These are phyloP conservation scores for Deroptyus accipitrinus DNA, from an alignment of 2,113 vertebrate genomes.

Conservation along the genomic window DNA sequence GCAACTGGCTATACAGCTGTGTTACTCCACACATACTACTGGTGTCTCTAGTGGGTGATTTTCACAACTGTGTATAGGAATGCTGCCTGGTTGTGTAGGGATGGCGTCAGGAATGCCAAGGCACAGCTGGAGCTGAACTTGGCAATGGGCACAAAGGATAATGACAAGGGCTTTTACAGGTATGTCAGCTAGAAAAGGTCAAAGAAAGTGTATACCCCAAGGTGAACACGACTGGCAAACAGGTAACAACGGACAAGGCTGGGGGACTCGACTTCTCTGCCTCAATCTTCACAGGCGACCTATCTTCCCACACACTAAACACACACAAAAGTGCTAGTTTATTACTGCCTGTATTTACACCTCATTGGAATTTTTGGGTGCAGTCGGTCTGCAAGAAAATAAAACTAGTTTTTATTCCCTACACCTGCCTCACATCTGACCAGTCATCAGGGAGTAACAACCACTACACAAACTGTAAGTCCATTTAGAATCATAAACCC, in stretches of 20 bases:
- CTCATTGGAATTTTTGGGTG: neutral
- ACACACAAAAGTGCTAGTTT: neutral
- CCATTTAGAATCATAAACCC: neutral
- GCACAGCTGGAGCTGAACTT: neutral
- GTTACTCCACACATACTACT: neutral
- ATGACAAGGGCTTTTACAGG: neutral
- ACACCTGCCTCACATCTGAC: neutral
- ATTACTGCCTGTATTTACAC: neutral
- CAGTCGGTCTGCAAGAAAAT: neutral
- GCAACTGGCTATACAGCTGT: neutral
- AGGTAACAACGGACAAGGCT: neutral
- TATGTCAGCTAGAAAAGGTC: neutral
- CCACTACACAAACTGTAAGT: neutral
- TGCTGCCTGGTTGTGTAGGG: neutral
- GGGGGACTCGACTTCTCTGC: neutral
- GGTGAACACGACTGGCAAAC: neutral
- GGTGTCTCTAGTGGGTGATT: neutral
- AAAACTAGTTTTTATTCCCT: neutral
- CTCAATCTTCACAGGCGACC: neutral
- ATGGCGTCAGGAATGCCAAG: neutral
- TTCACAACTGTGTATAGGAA: neutral
- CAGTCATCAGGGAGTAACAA: neutral
- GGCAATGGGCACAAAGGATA: neutral
- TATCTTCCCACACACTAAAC: neutral
- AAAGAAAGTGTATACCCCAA: accelerated